These are phyloP conservation scores for Pristis pectinata DNA, from an alignment of 2,797 vertebrate genomes.

Conservation along the genomic window DNA sequence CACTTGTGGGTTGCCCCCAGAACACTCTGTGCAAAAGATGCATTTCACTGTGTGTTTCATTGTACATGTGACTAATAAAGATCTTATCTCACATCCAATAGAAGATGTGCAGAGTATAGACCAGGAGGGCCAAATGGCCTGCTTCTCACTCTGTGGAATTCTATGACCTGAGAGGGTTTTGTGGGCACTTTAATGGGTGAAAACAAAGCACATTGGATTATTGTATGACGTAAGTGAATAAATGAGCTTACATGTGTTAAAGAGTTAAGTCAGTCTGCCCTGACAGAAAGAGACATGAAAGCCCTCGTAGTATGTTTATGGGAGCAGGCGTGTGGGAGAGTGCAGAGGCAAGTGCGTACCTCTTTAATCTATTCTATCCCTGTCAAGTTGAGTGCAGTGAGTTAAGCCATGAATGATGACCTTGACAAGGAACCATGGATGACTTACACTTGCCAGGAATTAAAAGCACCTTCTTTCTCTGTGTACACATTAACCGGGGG, in stretches of 20 bases:
- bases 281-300: not conserved
- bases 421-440: conserved; percentile 51
- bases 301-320: conserved; percentile 26
- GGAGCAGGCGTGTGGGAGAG: conserved; percentile 36
- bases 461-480: conserved; percentile 56
- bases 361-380: conserved; percentile 44
- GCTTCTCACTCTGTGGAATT: too few relatives aligned
- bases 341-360: conserved; percentile 29
- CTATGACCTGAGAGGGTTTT: not conserved
- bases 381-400: conserved; percentile 42
- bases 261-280: not conserved
- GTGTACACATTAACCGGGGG: conserved; percentile 62
- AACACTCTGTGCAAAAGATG: too few relatives aligned
- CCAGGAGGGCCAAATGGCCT: not conserved
- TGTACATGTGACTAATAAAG: too few relatives aligned
- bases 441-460: conserved; percentile 53
- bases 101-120: not conserved
- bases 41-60: too few relatives aligned
- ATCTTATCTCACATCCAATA: too few relatives aligned
- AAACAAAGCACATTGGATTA: not conserved
- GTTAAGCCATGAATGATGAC: conserved; percentile 50
- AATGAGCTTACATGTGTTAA: not conserved
- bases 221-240: not conserved
- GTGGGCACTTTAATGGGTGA: not conserved
- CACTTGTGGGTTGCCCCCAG: too few relatives aligned